These are phyloP conservation scores for Emydura subglobosa DNA, from an alignment of 2,113 vertebrate species.

Conservation along the genomic window DNA sequence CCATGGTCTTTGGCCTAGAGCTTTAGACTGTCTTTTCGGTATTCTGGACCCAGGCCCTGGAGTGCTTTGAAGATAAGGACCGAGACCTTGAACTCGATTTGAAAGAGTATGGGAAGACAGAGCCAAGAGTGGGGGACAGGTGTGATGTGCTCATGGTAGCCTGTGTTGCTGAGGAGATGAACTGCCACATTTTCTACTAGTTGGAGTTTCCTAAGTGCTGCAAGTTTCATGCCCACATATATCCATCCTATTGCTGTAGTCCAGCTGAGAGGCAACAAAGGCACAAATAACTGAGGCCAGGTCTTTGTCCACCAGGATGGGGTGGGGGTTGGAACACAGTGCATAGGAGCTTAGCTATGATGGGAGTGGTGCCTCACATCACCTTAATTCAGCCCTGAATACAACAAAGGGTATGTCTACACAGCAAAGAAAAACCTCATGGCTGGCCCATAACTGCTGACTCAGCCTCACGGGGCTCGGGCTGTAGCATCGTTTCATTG, in stretches of 20 bases:
- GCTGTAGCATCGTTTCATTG: background rate
- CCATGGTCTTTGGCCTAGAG: background rate
- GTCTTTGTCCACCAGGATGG: background rate
- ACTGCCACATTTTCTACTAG: background rate
- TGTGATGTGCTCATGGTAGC: background rate
- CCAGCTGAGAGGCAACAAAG: background rate
- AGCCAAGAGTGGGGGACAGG: background rate
- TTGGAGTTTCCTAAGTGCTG: background rate
- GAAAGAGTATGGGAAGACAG: background rate
- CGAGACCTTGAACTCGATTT: background rate
- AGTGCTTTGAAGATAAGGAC: background rate
- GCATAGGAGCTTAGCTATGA: no score
- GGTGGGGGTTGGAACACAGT: no score
- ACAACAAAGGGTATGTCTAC: background rate
- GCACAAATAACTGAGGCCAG: background rate
- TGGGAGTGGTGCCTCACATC: background rate
- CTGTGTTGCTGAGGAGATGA: background rate
- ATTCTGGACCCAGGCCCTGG: background rate
- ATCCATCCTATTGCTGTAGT: background rate
- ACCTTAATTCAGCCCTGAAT: background rate
- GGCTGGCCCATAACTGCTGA: no score
- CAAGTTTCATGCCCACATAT: background rate
- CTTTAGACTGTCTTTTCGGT: background rate
- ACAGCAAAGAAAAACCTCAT: background rate
- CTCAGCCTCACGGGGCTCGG: background rate